Evolutionary conservation across 2,797 vertebrate species (phyloP), one percentile per base, ranked within the genome.

Genomic region (Pseudochaenichthys georgianus): DNA sequence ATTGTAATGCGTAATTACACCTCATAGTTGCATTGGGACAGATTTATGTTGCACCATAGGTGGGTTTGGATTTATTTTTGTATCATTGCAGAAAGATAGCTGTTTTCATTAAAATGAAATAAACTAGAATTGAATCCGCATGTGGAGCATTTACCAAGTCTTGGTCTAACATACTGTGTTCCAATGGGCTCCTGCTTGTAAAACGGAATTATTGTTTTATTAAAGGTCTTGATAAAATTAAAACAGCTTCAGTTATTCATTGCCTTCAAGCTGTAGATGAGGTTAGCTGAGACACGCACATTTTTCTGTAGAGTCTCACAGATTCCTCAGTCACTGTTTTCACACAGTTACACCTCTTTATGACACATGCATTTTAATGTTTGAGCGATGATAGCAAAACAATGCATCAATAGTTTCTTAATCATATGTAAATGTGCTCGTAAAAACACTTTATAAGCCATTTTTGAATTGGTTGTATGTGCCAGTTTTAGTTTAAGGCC

Each of bases 1-100:
- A 78, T 87, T 86, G 76, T 77, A 68, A 77, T 84, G 79, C 77
- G 21, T 78, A 71, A 86, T 83, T 82, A 70, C 55, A 60, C 59
- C 60, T 76, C 63, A 43, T 43, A 3, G 9, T 73, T 70, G 64
- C 66, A 72, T 45, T 0, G 2, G 42, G 61, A 3, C 46, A 84
- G 82, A 86, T 76, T 81, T 72, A 85, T 85, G 62, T 50, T 50
- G 28, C 16, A 1, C 46, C 48, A 64, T 43, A 21, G 41, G 64
- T 78, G 1, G 2, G 31, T 48, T 60, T 59, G 13, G 64, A 72
- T 23, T 71, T 69, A 57, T 63, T 64, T 63, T 64, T 43, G 58
- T 52, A 43, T 75, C 21, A 12, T 60, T 60, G 55, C 62, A 68
- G 53, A 74, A 19, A 70, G 52, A 81, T 58, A 55, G 38, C 45